Evolutionary conservation across 2,888 invertebrate genomes (phyloP).

Genomic region (Amphipoea lucens): DNA sequence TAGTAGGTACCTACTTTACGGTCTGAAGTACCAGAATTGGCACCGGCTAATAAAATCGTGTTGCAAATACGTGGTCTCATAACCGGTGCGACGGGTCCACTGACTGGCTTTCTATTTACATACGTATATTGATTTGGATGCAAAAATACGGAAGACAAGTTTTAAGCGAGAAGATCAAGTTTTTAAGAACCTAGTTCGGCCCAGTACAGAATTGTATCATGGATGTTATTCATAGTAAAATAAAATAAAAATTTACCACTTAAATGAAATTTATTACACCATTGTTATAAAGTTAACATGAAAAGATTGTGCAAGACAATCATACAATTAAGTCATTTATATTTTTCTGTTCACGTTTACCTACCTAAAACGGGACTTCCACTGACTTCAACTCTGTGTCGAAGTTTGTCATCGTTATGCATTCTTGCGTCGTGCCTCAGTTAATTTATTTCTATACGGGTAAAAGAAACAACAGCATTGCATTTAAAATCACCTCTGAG

Average conservation of each 20-base stretch:
- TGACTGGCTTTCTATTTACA: conserved; percentile 72
- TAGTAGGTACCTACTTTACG: conserved; percentile 41
- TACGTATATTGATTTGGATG: conserved; percentile 66
- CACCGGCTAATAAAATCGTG: conserved; percentile 63
- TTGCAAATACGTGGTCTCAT: conserved; percentile 63
- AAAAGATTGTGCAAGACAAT: conserved; percentile 5
- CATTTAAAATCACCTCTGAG: conserved; percentile 2
- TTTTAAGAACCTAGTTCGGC: not conserved
- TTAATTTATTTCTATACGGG: conserved; percentile 5
- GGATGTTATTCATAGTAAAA: not conserved
- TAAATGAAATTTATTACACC: conserved; percentile 6
- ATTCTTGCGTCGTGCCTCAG: conserved; percentile 9
- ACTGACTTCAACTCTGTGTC: not conserved
- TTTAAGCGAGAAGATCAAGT: conserved; percentile 22
- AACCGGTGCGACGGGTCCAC: conserved; percentile 70
- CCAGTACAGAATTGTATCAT: not conserved
- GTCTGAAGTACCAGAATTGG: conserved; percentile 59
- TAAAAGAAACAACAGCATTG: not conserved
- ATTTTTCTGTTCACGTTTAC: conserved; percentile 20
- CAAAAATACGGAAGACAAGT: conserved; percentile 57
- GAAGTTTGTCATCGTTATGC: conserved; percentile 22
- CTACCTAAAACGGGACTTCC: conserved; percentile 7
- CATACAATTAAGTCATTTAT: conserved; percentile 27
- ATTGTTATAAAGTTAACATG: conserved; percentile 16
- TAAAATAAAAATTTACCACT: not conserved